Conservation (phyloP, 2,888 invertebrate genomes). For the Tryphoninae sp. region DNA sequence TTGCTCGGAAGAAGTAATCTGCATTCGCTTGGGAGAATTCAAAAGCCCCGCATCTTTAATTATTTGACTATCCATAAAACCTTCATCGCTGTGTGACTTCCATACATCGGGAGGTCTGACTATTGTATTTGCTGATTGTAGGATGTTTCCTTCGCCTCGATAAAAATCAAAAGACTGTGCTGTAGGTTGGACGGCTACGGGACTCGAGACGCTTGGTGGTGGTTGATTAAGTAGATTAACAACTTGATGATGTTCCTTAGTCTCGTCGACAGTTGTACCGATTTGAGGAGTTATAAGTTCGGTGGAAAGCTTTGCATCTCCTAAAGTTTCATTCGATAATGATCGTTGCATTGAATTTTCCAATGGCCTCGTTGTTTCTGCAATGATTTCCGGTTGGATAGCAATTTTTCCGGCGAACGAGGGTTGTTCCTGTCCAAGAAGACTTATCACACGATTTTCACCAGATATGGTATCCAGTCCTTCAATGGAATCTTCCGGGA, state of each 20-base stretch:
- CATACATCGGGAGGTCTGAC: background rate
- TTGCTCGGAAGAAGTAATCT: conserved; percentile 38
- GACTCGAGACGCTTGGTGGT: conserved; percentile 75
- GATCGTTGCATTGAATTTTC: background rate
- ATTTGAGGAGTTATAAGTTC: conserved; percentile 21
- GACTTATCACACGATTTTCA: conserved; percentile 57
- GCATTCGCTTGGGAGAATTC: conserved; percentile 1
- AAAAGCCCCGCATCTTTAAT: background rate
- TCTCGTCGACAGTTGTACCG: conserved; percentile 50
- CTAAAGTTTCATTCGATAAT: conserved; percentile 22
- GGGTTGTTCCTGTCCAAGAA: conserved; percentile 62
- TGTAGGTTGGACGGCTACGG: conserved; percentile 75
- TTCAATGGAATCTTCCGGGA: background rate
- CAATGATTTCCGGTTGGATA: conserved; percentile 55
- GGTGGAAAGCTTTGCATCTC: conserved; percentile 30
- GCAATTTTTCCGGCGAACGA: conserved; percentile 60
- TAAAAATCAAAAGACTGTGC: conserved; percentile 71
- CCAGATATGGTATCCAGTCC: background rate
- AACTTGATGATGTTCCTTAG: conserved; percentile 73
- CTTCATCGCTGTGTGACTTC: conserved; percentile 22
- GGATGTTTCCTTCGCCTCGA: conserved; percentile 41
- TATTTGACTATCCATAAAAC: background rate
- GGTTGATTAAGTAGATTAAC: conserved; percentile 75
- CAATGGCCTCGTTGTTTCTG: conserved; percentile 2
- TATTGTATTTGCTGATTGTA: conserved; percentile 11